Conservation (phyloP, 1,140 invertebrate species). For the Drosophila orosa region DNA sequence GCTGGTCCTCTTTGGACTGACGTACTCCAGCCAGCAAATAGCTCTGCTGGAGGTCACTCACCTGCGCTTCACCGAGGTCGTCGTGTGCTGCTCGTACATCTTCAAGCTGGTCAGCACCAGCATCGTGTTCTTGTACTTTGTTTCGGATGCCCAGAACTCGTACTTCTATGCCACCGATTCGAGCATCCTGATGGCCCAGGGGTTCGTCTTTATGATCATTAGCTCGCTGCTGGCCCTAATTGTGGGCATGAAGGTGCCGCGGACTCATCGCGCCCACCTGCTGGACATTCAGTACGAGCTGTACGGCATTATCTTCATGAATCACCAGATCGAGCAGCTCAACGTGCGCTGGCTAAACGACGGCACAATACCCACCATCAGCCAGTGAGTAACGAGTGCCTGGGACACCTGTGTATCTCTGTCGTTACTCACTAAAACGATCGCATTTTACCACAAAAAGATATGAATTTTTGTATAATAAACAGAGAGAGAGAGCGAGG, state of each 20-base stretch:
- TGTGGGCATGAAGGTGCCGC: constrained; percentile 77
- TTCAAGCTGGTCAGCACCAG: constrained; percentile 67
- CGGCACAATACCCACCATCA: constrained; percentile 81
- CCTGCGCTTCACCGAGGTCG: constrained; percentile 67
- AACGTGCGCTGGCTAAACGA: constrained; percentile 79
- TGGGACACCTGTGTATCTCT: background rate
- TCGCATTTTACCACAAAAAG: background rate
- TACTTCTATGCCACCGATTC: constrained; percentile 75
- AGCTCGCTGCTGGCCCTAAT: constrained; percentile 69
- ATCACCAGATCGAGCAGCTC: constrained; percentile 81
- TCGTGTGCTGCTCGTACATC: constrained; percentile 58
- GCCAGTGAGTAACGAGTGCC: constrained; percentile 29
- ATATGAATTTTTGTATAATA: background rate
- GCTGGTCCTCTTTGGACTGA: constrained; percentile 68
- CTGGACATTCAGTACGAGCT: constrained; percentile 78
- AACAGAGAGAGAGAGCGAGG: background rate
- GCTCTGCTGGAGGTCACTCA: constrained; percentile 72
- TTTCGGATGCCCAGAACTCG: constrained; percentile 67
- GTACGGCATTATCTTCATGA: constrained; percentile 79
- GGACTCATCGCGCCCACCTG: constrained; percentile 63
- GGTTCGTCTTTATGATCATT: constrained; percentile 78
- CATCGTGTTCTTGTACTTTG: constrained; percentile 74
- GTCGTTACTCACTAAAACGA: background rate
- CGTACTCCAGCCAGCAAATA: constrained; percentile 72
- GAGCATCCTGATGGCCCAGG: constrained; percentile 77